phyloP scores from a whole-genome alignment of 2,888 invertebrate species.

The Lypha dubia region DNA sequence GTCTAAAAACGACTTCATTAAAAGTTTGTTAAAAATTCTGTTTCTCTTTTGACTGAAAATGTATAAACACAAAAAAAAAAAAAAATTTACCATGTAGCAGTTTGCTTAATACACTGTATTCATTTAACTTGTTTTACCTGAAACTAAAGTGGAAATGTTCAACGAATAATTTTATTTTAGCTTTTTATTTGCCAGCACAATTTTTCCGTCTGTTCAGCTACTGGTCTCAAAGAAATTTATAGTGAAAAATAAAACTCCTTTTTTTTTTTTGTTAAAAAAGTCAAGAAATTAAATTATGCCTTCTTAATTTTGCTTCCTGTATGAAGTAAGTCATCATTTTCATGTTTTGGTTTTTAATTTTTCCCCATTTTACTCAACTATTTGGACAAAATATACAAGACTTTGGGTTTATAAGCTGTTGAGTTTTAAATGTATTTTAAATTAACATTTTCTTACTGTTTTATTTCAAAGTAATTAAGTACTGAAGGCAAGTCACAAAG shows the following conservation, averaged over 20 bases:
- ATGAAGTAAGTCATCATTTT: conserved; percentile 16
- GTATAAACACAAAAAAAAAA: conserved; percentile 29
- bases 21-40: conserved; percentile 74
- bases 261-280: conserved; percentile 38
- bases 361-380: conserved; percentile 32
- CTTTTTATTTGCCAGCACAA: conserved; percentile 39
- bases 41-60: conserved; percentile 48
- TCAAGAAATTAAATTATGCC: conserved; percentile 67
- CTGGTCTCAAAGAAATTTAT: conserved; percentile 62
- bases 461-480: conserved; percentile 28
- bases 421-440: conserved; percentile 63
- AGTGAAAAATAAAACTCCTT: neutral
- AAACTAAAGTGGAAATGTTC: conserved; percentile 48
- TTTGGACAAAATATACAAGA: conserved; percentile 51
- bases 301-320: conserved; percentile 53
- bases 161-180: conserved; percentile 64
- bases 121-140: conserved; percentile 43
- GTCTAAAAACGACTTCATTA: conserved; percentile 73
- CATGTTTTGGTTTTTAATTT: conserved; percentile 7
- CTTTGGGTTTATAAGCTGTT: conserved; percentile 13
- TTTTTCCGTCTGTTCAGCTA: conserved; percentile 11
- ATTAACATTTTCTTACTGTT: conserved; percentile 58
- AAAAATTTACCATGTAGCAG: conserved; percentile 61
- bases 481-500: conserved; percentile 48
- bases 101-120: conserved; percentile 62